These are phyloP conservation scores for Salvelinus alpinus DNA, from an alignment of 2,113 vertebrate species.

Conservation along the genomic window DNA sequence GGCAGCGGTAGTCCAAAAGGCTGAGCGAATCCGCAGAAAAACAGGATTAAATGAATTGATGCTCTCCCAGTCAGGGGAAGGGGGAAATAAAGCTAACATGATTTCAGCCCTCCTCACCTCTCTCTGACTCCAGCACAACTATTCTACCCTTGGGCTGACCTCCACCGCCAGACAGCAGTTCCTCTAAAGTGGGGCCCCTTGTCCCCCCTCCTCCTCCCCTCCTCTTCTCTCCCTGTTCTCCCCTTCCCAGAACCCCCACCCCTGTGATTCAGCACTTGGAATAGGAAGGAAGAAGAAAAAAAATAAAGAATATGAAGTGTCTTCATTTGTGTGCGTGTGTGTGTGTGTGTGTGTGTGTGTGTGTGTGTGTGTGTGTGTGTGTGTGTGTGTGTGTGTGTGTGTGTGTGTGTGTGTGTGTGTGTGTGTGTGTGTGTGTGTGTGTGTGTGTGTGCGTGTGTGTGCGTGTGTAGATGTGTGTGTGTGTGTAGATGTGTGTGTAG, in stretches of 20 bases:
- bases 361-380: slow-evolving; percentile 28
- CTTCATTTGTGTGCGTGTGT: too few species aligned
- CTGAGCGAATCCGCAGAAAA: slow-evolving; percentile 76
- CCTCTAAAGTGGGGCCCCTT: slow-evolving; percentile 63
- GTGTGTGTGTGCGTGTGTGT: slow-evolving; percentile 18
- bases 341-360: slow-evolving; percentile 21
- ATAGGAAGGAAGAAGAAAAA: slow-evolving; percentile 54
- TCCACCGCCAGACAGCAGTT: slow-evolving; percentile 74
- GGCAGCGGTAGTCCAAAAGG: slow-evolving; percentile 56
- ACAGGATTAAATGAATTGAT: slow-evolving; percentile 82
- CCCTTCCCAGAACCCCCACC: slow-evolving; percentile 14
- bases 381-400: slow-evolving; percentile 15
- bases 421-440: not conserved
- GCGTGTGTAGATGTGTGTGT: slow-evolving; percentile 24
- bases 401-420: slow-evolving; percentile 16
- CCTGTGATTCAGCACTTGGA: slow-evolving; percentile 61
- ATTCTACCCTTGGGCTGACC: slow-evolving; percentile 81
- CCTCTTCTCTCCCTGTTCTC: slow-evolving; percentile 9
- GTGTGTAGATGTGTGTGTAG: not conserved
- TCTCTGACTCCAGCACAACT: slow-evolving; percentile 76
- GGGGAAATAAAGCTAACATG: slow-evolving; percentile 73
- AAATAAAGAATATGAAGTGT: slow-evolving; percentile 38
- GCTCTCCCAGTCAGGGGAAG: slow-evolving; percentile 62
- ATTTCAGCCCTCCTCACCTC: slow-evolving; percentile 79
- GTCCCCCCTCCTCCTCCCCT: slow-evolving; percentile 32